Evolutionary conservation across 2,113 vertebrate species (phyloP).

Genomic region (Myrmecobius fasciatus): DNA sequence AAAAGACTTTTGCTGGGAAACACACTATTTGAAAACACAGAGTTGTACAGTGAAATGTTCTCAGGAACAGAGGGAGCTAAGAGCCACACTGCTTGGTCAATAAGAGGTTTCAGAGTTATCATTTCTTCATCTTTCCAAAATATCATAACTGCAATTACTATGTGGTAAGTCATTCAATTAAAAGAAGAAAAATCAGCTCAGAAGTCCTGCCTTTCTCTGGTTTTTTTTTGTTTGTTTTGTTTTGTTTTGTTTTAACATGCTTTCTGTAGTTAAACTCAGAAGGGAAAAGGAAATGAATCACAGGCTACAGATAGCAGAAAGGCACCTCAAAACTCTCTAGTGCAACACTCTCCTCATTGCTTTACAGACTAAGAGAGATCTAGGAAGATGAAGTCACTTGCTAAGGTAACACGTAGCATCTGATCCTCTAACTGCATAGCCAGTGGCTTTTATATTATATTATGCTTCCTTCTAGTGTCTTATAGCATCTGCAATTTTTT

Average conservation of each 20-base stretch:
- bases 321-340: neutral
- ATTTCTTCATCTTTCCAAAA: neutral
- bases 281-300: neutral
- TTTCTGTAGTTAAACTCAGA: neutral
- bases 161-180: neutral
- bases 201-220: neutral
- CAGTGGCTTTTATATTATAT: neutral
- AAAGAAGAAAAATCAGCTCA: neutral
- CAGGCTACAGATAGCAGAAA: neutral
- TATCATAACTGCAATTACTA: neutral
- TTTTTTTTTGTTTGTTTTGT: neutral
- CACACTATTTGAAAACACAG: neutral
- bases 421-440: neutral
- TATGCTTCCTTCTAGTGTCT: neutral
- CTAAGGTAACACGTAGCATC: neutral
- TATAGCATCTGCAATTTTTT: neutral
- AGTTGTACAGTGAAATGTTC: neutral
- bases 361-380: neutral
- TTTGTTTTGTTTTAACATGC: neutral
- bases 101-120: neutral
- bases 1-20: no score
- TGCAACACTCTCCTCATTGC: neutral
- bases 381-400: neutral
- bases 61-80: no score
- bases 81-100: neutral